Percentiles rank a stretch among this genome's conserved stretches.
phyloP scores from a whole-genome alignment of 2,888 invertebrate genomes.

The Unio delphinus region DNA sequence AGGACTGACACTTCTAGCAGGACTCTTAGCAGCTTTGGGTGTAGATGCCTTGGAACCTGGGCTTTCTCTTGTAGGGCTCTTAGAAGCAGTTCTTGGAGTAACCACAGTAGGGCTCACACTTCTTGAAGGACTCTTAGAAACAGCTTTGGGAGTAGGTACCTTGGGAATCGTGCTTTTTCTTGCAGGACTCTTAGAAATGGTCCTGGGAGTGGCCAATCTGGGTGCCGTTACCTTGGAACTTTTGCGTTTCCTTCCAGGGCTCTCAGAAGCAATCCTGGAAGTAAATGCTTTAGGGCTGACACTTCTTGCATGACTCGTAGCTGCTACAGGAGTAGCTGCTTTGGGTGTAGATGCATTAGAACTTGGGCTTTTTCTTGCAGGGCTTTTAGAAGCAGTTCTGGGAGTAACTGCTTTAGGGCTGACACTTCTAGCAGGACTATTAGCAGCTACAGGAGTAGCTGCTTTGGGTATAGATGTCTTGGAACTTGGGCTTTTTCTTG shows the following conservation, averaged over 20 bases:
- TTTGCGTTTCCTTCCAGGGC: constrained; percentile 4
- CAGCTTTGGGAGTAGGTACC: background rate
- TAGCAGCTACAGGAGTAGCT: background rate
- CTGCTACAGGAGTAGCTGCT: too few species aligned
- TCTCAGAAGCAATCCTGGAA: constrained; percentile 7
- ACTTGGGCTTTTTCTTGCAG: too few species aligned
- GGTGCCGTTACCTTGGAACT: constrained; percentile 7
- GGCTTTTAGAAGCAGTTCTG: background rate
- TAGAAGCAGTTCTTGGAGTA: background rate
- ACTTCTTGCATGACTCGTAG: background rate
- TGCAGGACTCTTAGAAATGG: background rate
- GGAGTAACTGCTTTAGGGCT: too few species aligned
- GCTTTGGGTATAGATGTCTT: constrained; percentile 9
- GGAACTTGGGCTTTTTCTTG: constrained; percentile 6
- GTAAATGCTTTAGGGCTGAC: background rate
- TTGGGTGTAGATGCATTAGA: constrained; percentile 1
- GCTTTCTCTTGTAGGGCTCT: background rate
- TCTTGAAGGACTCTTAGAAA: constrained; percentile 1
- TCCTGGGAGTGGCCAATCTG: constrained; percentile 1
- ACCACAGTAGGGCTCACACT: background rate
- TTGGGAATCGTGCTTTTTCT: background rate
- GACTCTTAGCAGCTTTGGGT: background rate
- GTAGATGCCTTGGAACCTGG: background rate
- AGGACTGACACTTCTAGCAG: background rate
- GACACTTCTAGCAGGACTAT: too few species aligned